Base-by-base conservation (phyloP, 2,888 invertebrate genomes). In the Cryptophagus acutangulus region DNA sequence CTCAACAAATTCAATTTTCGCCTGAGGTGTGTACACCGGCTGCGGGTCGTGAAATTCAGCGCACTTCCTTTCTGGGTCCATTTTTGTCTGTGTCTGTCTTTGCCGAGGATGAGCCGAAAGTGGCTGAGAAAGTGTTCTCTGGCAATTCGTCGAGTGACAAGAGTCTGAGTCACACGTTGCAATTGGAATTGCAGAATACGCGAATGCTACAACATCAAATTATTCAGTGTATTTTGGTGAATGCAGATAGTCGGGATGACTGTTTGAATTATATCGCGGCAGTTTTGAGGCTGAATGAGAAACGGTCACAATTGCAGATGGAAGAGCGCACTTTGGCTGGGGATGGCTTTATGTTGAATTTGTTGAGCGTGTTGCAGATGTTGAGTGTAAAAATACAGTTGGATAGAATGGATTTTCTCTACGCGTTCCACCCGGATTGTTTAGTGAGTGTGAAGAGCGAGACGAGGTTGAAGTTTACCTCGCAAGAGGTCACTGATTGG, bases 341-440 rank as follows among this genome's bases (percentile, higher is more conserved):
- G 3, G 95, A 97, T 68, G 96, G 96, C 1, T 93, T 93, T 69
- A 91, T 96, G 86, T 73, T 96, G 55, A 99, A 97, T 73, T 71
- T 96, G 12, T 78, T 95, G 58, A 85, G 87, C 36, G 88, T 95
- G 13, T 73, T 99, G 51, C 96, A 96, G 66, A 81, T 87, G 68
- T 74, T 99, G 14, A 86, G 93, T 0, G 78, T 87, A 9, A 92
- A 93, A 69, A 85, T 97, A 38, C 89, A 88, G 67, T 67, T 95
- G 47, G 87, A 92, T 62, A 89, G 90, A 55, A 84, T 97, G 48
- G 92, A 95, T 69, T 80, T 84, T 1, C 73, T 82, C 54, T 97
- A 95, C 73, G 87, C 89, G 17, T 93, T 90, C 72, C 86, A 91
- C 69, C 84, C 87, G 0, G 77, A 79, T 53, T 77, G 82, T 34